Evolutionary conservation across 2,797 vertebrate genomes (phyloP).

Genomic region (Manis javanica): DNA sequence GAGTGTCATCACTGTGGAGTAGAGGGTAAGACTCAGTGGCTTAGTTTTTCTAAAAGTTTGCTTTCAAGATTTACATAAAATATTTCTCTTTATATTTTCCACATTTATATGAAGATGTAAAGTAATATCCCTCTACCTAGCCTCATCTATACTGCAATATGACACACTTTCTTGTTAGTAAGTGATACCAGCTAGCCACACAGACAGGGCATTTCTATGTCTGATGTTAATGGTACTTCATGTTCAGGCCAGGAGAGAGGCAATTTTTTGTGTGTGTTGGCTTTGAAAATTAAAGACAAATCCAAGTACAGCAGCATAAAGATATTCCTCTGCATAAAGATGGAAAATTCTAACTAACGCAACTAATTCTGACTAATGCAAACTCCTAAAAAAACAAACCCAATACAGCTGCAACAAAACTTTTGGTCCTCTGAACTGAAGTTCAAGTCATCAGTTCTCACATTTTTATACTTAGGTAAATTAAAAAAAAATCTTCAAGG

Average conservation of each 20-base stretch:
- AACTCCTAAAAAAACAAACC: background rate
- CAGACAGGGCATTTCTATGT: background rate
- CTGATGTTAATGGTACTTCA: background rate
- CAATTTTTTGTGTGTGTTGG: background rate
- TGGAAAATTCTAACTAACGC: background rate
- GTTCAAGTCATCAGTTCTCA: background rate
- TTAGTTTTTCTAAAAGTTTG: background rate
- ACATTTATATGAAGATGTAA: background rate
- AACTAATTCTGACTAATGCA: background rate
- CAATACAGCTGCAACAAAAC: background rate
- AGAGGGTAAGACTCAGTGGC: background rate
- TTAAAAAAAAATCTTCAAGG: background rate
- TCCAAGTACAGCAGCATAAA: background rate
- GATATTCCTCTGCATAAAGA: background rate
- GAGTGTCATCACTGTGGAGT: background rate
- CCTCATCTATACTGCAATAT: background rate
- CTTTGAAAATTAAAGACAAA: constrained; percentile 9
- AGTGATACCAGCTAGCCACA: background rate
- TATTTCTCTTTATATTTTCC: background rate
- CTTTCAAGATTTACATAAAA: background rate
- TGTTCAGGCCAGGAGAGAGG: background rate
- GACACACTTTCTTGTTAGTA: background rate
- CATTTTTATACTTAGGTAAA: background rate
- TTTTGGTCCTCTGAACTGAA: background rate
- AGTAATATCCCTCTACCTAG: background rate